Evolutionary conservation across 2,797 vertebrate species (phyloP).

Genomic region (Vireo griseus): DNA sequence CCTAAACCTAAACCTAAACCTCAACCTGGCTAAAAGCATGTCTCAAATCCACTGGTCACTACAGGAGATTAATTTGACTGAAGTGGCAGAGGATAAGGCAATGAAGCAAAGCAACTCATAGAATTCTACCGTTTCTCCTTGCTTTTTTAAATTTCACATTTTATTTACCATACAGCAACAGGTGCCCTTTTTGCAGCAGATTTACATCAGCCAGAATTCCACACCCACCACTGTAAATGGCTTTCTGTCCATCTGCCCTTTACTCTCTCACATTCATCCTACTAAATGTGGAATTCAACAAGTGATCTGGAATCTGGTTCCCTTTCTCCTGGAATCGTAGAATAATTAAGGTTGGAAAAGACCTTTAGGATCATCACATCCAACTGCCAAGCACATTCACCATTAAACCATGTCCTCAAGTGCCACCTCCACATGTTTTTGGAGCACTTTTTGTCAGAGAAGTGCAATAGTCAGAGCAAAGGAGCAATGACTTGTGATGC

Average conservation of each 20-base stretch:
- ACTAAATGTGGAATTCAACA: background rate
- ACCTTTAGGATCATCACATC: background rate
- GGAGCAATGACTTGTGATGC: background rate
- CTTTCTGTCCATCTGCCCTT: background rate
- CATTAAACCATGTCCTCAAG: background rate
- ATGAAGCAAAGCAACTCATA: rapidly evolving
- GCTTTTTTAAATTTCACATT: background rate
- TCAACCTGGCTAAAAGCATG: background rate
- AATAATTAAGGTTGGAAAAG: background rate
- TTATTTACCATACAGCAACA: background rate
- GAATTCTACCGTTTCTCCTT: background rate
- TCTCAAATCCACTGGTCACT: background rate
- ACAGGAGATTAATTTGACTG: background rate
- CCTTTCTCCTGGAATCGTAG: background rate
- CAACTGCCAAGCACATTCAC: background rate
- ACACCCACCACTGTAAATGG: background rate
- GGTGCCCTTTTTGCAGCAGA: background rate
- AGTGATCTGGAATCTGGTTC: background rate
- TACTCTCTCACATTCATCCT: background rate
- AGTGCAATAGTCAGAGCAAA: background rate
- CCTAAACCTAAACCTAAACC: background rate
- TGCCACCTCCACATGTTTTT: background rate
- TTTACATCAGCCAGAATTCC: background rate
- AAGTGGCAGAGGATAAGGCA: background rate
- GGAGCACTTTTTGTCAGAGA: background rate